Conservation (phyloP, 2,888 invertebrate genomes). For the Orthosia gothica region DNA sequence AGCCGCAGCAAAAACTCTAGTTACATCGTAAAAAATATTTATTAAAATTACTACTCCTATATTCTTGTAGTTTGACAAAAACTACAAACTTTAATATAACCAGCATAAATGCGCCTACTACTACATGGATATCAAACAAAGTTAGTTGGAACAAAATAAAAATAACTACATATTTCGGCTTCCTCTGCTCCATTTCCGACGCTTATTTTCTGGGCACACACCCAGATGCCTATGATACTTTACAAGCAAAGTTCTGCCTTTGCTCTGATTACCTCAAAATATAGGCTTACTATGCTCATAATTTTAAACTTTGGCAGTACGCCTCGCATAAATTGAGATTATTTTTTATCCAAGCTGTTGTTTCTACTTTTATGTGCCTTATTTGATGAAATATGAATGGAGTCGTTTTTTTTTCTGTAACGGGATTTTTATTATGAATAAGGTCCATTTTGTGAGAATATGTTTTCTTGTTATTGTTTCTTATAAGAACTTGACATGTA, state of each 20-base stretch:
- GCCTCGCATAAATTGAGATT: constrained; percentile 70
- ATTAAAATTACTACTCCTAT: too few species aligned
- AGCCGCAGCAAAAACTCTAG: too few species aligned
- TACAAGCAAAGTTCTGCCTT: constrained; percentile 65
- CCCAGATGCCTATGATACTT: constrained; percentile 67
- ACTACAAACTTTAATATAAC: not conserved
- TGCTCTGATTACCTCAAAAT: constrained; percentile 69
- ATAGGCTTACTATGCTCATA: constrained; percentile 69
- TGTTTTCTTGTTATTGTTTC: constrained; percentile 1
- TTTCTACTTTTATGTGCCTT: constrained; percentile 66
- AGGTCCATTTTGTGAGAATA: constrained; percentile 10
- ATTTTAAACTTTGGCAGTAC: constrained; percentile 71
- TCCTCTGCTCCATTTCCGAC: constrained; percentile 48
- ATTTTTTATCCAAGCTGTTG: constrained; percentile 70
- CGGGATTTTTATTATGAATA: constrained; percentile 35
- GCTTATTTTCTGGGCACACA: constrained; percentile 59
- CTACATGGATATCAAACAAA: constrained; percentile 39
- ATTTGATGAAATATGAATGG: constrained; percentile 66
- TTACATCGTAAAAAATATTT: too few species aligned
- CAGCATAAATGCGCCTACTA: not conserved
- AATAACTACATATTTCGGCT: constrained; percentile 49
- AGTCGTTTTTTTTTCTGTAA: constrained; percentile 45
- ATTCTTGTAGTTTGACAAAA: not conserved
- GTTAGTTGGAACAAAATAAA: constrained; percentile 43
- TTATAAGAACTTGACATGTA: not conserved